phyloP scores from a whole-genome alignment of 1,140 invertebrate genomes.

The Thalassaphorura encarpata region DNA sequence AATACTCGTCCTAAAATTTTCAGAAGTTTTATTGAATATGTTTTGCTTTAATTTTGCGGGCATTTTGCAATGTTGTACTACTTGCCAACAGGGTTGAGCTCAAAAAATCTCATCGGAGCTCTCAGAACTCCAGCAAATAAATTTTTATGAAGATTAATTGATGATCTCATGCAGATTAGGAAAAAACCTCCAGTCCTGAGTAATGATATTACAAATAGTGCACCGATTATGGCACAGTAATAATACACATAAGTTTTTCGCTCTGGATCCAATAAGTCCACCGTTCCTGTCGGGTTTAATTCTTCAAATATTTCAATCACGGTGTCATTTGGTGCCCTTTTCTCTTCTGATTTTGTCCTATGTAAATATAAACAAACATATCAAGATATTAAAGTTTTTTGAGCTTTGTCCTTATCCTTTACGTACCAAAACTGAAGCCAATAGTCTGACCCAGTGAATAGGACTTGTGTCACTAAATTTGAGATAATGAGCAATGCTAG shows the following conservation, averaged over 20 bases:
- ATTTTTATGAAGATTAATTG: conserved; percentile 61
- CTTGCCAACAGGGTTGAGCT: conserved; percentile 62
- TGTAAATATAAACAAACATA: not conserved
- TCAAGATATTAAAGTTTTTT: too few species aligned
- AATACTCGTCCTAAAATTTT: conserved; percentile 51
- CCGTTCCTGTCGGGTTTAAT: not conserved
- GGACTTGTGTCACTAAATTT: conserved; percentile 15
- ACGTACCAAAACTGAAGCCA: conserved; percentile 26
- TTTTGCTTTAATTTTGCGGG: not conserved
- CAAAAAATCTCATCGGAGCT: conserved; percentile 71
- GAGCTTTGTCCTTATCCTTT: not conserved
- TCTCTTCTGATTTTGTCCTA: conserved; percentile 3
- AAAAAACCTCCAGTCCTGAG: conserved; percentile 51
- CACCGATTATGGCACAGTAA: conserved; percentile 19
- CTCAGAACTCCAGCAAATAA: conserved; percentile 64
- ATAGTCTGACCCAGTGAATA: conserved; percentile 30
- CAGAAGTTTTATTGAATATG: conserved; percentile 7
- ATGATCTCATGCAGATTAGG: conserved; percentile 65
- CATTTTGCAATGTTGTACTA: not conserved
- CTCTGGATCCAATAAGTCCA: too few species aligned
- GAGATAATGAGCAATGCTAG: not conserved
- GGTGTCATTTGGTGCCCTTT: not conserved
- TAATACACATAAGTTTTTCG: conserved; percentile 4
- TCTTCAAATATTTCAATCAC: not conserved
- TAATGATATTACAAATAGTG: conserved; percentile 30